Percentiles rank a stretch among this genome's conserved stretches.
Conservation (phyloP, 2,797 vertebrate species). For the Phyllotis vaccarum region DNA sequence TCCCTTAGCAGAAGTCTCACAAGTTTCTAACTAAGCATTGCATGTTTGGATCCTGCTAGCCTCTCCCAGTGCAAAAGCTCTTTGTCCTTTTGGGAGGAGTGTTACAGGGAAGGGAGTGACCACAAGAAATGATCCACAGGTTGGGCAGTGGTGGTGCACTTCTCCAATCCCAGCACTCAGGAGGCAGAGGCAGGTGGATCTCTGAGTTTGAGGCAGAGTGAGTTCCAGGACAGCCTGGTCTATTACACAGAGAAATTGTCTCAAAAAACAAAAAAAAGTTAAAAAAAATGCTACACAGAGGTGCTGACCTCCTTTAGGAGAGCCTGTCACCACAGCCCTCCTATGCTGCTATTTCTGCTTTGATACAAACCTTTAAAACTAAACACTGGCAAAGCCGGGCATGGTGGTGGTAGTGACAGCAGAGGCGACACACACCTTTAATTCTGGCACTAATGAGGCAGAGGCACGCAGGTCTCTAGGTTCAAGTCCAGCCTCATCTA, state of each 20-base stretch:
- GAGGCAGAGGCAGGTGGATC: not conserved
- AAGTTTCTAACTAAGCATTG: not conserved
- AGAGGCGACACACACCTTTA: not conserved
- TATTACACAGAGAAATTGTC: not conserved
- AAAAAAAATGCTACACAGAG: not conserved
- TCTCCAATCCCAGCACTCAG: not conserved
- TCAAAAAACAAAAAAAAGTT: not conserved
- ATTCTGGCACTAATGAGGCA: not conserved
- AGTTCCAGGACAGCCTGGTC: not conserved
- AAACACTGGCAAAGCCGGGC: not conserved
- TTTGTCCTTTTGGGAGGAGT: not conserved
- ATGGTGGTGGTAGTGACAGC: no score
- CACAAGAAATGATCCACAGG: not conserved
- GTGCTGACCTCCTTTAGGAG: not conserved
- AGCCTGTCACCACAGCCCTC: not conserved
- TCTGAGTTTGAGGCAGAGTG: no score
- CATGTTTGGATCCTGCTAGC: not conserved
- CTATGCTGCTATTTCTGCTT: not conserved
- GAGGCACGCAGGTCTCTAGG: not conserved
- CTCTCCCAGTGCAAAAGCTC: not conserved
- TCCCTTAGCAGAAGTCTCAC: not conserved
- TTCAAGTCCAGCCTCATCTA: not conserved
- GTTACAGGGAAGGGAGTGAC: not conserved
- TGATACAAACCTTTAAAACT: not conserved
- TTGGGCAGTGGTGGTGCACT: rapidly evolving